Conservation (phyloP, 1,140 invertebrate genomes). For the Drosophila santomea region DNA sequence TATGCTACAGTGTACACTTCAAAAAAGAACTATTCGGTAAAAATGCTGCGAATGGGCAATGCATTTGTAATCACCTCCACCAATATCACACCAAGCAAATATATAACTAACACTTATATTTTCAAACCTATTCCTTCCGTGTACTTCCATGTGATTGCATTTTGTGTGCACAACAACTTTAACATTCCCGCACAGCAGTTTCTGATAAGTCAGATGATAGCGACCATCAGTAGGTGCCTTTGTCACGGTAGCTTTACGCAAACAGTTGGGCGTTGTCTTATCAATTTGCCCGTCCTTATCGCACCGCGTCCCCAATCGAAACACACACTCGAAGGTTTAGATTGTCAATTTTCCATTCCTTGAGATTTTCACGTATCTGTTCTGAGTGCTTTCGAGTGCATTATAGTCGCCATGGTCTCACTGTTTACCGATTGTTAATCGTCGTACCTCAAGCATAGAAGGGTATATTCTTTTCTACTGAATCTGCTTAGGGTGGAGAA, state of each 20-base stretch:
- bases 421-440: slow-evolving; percentile 10
- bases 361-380: slow-evolving; percentile 14
- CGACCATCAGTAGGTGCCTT: slow-evolving; percentile 18
- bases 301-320: slow-evolving; percentile 4
- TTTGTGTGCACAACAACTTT: slow-evolving; percentile 61
- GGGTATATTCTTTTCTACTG: slow-evolving; percentile 1
- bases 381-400: slow-evolving; percentile 7
- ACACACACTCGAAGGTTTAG: slow-evolving; percentile 23
- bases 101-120: too few relatives aligned
- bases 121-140: background rate
- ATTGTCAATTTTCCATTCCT: slow-evolving; percentile 25
- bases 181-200: slow-evolving; percentile 42
- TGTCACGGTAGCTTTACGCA: slow-evolving; percentile 36
- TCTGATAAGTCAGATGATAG: slow-evolving; percentile 48
- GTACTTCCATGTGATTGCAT: slow-evolving; percentile 11
- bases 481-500: background rate
- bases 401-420: slow-evolving; percentile 1
- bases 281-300: slow-evolving; percentile 58
- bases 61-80: too few relatives aligned
- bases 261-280: slow-evolving; percentile 25
- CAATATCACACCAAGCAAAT: too few relatives aligned
- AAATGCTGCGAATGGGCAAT: too few relatives aligned
- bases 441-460: background rate
- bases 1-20: background rate
- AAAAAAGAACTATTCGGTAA: background rate